phyloP scores from a whole-genome alignment of 1,140 invertebrate species.

The Ooceraea biroi region DNA sequence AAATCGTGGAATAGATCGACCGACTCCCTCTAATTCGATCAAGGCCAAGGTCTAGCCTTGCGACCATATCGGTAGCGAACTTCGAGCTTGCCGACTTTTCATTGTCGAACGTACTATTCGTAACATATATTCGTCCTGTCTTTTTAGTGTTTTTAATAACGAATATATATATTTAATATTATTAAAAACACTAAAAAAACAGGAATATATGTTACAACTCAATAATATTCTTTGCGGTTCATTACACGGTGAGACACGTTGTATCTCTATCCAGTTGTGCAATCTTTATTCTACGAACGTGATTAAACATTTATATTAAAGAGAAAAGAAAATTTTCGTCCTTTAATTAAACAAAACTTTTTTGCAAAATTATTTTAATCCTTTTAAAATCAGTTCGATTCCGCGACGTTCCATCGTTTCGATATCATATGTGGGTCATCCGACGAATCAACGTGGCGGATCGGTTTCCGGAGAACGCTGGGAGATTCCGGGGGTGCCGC shows the following conservation, averaged over 20 bases:
- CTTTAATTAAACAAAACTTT: no score
- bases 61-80: not conserved
- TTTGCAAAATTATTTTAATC: no score
- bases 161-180: no score
- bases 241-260: no score
- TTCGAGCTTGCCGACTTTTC: not conserved
- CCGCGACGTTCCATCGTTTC: not conserved
- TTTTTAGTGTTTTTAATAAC: no score
- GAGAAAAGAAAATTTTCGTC: no score
- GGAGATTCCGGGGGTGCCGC: conserved; percentile 65
- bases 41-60: conserved; percentile 36
- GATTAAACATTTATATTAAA: no score
- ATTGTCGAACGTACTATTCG: not conserved
- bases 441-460: not conserved
- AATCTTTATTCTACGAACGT: no score
- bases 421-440: conserved; percentile 62
- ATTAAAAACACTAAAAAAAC: no score
- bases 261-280: not conserved
- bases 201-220: no score
- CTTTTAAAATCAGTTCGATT: conserved; percentile 24
- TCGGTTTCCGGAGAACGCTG: conserved; percentile 68
- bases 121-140: no score
- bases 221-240: no score
- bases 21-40: not conserved
- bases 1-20: not conserved